A percentile compares a stretch with the other conserved stretches of the same genome.
phyloP scores from a whole-genome alignment of 2,113 vertebrate species.

The Sigmodon hispidus region DNA sequence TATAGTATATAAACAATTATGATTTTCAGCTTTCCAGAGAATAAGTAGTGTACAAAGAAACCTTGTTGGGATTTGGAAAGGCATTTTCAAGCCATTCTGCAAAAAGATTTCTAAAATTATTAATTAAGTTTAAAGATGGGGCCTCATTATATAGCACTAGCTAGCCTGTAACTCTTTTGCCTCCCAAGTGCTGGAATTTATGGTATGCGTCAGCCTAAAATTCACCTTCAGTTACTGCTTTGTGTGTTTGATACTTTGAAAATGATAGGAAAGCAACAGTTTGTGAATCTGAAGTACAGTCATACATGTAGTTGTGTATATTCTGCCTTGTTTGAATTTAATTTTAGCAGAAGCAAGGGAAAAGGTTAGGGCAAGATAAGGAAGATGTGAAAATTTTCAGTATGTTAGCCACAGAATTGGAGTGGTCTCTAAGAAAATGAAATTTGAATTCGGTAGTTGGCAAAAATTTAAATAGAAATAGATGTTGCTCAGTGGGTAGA shows the following conservation, averaged over 20 bases:
- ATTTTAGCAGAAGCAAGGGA: constrained; percentile 2
- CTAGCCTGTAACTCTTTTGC: not conserved
- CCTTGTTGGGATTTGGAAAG: constrained; percentile 22
- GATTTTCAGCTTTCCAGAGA: constrained; percentile 31
- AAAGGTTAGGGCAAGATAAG: constrained; percentile 9
- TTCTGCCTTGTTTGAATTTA: constrained; percentile 50
- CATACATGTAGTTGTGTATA: constrained; percentile 8
- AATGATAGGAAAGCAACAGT: not conserved
- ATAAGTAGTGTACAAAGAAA: constrained; percentile 15
- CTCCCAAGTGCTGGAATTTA: not conserved
- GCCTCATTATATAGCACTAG: not conserved
- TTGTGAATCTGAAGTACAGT: constrained; percentile 29
- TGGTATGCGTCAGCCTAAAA: not conserved
- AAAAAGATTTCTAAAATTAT: not conserved
- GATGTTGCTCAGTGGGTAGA: not conserved
- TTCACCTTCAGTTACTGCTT: constrained; percentile 10
- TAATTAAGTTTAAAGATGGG: not conserved
- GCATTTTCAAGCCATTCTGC: not conserved
- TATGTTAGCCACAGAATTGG: not conserved
- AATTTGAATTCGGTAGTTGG: constrained; percentile 7
- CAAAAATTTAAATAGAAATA: constrained; percentile 44
- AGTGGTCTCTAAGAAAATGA: not conserved
- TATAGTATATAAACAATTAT: constrained; percentile 39
- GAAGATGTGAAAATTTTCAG: not conserved
- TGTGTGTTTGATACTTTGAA: constrained; percentile 26